Evolutionary conservation across 1,140 invertebrate genomes (phyloP).

Genomic region (Trypoxylus dichotomus): DNA sequence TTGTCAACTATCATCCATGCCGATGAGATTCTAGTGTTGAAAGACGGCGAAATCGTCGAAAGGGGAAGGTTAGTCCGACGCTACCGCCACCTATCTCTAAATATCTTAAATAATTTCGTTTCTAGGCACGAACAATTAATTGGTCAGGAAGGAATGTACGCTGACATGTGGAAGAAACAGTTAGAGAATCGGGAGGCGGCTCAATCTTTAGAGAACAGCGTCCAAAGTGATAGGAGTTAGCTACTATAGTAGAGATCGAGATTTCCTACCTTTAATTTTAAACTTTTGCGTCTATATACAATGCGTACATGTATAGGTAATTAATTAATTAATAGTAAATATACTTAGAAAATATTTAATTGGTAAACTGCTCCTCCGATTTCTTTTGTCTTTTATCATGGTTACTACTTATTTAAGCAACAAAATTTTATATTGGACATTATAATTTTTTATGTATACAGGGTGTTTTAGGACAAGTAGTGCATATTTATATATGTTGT

Average conservation of each 20-base stretch:
- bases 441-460: neutral
- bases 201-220: constrained; percentile 32
- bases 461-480: no score
- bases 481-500: neutral
- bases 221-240: constrained; percentile 33
- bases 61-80: constrained; percentile 71
- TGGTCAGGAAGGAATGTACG: constrained; percentile 68
- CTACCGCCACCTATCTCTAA: neutral
- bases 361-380: neutral
- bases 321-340: constrained; percentile 11
- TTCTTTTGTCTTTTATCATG: neutral
- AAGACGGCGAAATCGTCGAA: constrained; percentile 90
- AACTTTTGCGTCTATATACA: constrained; percentile 21
- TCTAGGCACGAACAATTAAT: constrained; percentile 79
- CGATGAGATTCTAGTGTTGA: constrained; percentile 88
- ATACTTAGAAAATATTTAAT: neutral
- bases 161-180: constrained; percentile 89
- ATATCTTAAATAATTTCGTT: constrained; percentile 36
- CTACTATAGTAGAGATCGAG: neutral
- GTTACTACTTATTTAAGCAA: neutral
- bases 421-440: neutral
- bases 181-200: constrained; percentile 59
- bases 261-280: constrained; percentile 32
- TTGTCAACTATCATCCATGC: constrained; percentile 92
- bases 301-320: neutral